Evolutionary conservation across 1,140 invertebrate species (phyloP).

Genomic region (Bacillus rossius): DNA sequence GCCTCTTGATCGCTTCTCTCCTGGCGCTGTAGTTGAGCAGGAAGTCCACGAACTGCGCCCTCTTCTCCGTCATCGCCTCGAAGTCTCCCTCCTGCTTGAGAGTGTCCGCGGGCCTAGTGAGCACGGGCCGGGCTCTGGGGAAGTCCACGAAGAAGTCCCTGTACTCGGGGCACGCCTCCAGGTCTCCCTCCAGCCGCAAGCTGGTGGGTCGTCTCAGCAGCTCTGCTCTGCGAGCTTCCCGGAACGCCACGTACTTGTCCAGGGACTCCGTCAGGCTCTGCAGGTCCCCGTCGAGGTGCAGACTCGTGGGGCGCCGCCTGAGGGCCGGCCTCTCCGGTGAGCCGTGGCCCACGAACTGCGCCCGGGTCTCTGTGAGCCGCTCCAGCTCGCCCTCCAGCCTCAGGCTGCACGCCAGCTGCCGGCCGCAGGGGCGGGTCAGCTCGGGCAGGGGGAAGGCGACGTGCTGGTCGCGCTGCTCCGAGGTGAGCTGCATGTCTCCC

Average conservation of each 20-base stretch:
- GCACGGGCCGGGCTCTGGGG: slow-evolving; percentile 26
- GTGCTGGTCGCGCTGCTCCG: slow-evolving; percentile 3
- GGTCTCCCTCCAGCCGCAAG: slow-evolving; percentile 25
- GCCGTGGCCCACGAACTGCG: slow-evolving; percentile 47
- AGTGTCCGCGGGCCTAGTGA: slow-evolving; percentile 14
- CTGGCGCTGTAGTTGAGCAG: slow-evolving; percentile 1
- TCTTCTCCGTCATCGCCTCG: slow-evolving; percentile 24
- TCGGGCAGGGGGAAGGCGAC: slow-evolving; percentile 9
- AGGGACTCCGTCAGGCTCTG: slow-evolving; percentile 40
- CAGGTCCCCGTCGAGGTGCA: slow-evolving; percentile 27
- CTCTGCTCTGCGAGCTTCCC: slow-evolving; percentile 36
- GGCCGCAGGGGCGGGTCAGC: not conserved
- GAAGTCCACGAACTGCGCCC: slow-evolving; percentile 1
- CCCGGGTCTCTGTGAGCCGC: slow-evolving; percentile 1
- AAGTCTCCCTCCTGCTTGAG: slow-evolving; percentile 29
- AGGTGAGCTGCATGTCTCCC: not conserved
- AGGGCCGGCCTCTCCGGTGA: slow-evolving; percentile 41
- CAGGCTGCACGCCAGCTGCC: slow-evolving; percentile 8
- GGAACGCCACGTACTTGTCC: slow-evolving; percentile 37
- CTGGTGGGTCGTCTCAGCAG: slow-evolving; percentile 40
- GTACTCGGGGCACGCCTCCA: slow-evolving; percentile 38
- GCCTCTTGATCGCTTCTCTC: slow-evolving; percentile 34
- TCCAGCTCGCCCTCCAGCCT: slow-evolving; percentile 13
- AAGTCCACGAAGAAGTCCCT: slow-evolving; percentile 40
- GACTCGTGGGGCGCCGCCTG: slow-evolving; percentile 39